Percentiles rank a stretch among this genome's conserved stretches.
These are phyloP conservation scores for Platycnemis pennipes DNA, from an alignment of 2,888 invertebrate species.

Conservation along the genomic window DNA sequence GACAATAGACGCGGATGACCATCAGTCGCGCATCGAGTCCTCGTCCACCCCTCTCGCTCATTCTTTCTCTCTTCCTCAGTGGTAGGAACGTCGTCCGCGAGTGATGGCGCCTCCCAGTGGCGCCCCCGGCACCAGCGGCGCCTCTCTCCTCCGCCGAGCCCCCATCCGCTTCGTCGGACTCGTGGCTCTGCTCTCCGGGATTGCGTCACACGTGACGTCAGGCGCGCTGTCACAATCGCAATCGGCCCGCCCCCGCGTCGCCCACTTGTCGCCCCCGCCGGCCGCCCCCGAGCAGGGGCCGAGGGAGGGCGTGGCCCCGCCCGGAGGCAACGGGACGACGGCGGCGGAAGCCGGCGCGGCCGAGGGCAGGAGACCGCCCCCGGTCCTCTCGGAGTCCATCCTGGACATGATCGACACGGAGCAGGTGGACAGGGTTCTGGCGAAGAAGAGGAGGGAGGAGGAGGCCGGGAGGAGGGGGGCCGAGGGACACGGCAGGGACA, in stretches of 20 bases:
- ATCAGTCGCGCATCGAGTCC: no score
- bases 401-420: constrained; percentile 18
- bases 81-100: neutral
- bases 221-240: constrained; percentile 9
- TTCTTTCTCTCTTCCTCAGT: neutral
- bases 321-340: neutral
- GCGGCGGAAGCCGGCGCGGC: neutral
- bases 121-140: neutral
- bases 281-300: neutral
- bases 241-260: neutral
- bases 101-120: neutral
- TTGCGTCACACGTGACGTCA: constrained; percentile 39
- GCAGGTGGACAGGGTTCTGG: constrained; percentile 19
- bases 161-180: constrained; percentile 16
- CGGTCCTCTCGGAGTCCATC: neutral
- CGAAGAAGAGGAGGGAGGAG: constrained; percentile 1
- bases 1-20: no score
- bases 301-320: neutral
- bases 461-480: neutral
- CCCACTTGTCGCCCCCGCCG: neutral
- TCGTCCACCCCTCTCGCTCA: no score
- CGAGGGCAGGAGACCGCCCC: neutral
- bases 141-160: neutral
- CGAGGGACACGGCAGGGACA: neutral
- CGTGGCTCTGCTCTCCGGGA: neutral